These are phyloP conservation scores for Panonychus citri DNA, from an alignment of 1,140 invertebrate genomes.

Conservation along the genomic window DNA sequence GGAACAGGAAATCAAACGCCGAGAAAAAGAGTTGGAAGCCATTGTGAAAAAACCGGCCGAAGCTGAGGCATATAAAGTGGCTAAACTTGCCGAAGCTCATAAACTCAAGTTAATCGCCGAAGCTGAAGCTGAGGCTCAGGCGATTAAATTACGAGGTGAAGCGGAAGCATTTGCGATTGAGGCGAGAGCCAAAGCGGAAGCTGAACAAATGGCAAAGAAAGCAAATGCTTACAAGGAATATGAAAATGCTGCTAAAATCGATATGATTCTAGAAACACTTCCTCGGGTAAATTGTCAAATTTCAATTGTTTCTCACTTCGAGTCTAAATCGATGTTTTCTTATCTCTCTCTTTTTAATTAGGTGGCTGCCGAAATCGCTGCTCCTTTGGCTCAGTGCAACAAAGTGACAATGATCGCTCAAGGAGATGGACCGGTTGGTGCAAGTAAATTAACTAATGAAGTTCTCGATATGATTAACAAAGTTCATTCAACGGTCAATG, in stretches of 20 bases:
- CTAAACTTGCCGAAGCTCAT: constrained; percentile 80
- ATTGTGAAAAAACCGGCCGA: constrained; percentile 26
- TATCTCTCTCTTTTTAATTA: constrained; percentile 22
- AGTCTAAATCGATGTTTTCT: constrained; percentile 4
- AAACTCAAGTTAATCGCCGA: constrained; percentile 41
- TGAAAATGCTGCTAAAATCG: constrained; percentile 82
- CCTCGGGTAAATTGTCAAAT: constrained; percentile 44
- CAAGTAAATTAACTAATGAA: constrained; percentile 75
- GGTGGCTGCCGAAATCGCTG: constrained; percentile 84
- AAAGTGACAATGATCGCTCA: constrained; percentile 85
- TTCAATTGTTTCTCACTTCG: background rate
- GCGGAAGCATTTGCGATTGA: constrained; percentile 82
- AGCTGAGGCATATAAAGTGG: constrained; percentile 36
- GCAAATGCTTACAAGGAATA: constrained; percentile 90
- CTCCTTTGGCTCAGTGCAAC: constrained; percentile 69
- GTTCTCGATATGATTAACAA: constrained; percentile 71
- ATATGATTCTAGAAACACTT: constrained; percentile 86
- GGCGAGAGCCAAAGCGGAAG: constrained; percentile 78
- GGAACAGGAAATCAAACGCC: constrained; percentile 20
- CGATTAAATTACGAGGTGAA: constrained; percentile 46
- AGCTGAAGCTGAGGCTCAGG: constrained; percentile 82
- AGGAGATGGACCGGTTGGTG: constrained; percentile 71
- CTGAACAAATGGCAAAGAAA: constrained; percentile 86
- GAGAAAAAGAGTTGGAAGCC: constrained; percentile 24
- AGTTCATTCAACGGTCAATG: no score